Evolutionary conservation across 2,113 vertebrate species (phyloP), one percentile per base, ranked within the genome.

Genomic region (Argyrosomus japonicus): DNA sequence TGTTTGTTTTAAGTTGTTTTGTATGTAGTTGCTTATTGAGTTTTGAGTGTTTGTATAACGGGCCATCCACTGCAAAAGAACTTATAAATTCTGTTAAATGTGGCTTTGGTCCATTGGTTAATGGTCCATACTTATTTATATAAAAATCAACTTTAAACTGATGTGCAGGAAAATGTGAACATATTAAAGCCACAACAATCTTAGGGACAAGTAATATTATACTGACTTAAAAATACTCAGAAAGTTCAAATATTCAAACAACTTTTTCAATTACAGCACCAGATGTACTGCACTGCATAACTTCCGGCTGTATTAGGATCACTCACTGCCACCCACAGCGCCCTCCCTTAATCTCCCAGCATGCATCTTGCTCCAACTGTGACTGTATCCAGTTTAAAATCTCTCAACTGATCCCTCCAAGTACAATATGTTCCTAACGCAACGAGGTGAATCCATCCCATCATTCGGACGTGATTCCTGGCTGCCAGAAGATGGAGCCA

Each of bases 401-500:
- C 77, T 68, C 83, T 80, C 85, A 75, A 82, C 79, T 77, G 79
- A 88, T 89, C 86, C 67, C 75, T 77, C 51, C 53, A 80, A 84
- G 84, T 80, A 87, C 86, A 89, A 76, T 74, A 57, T 92, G 90
- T 90, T 83, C 79, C 79, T 45, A 61, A 80, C 1, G 53, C 27
- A 58, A 57, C 19, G 74, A 73, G 61, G 53, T 50, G 76, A 53
- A 62, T 63, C 77, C 67, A n/a, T 13, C 9, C 48, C n/a, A 32
- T 58, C 36, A 27, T 5, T 62, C 1, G 23, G 27, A 62, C 23
- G 3, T 29, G 17, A 56, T 1, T 3, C 27, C 4, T 15, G 67
- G 1, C 32, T 36, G 75, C 85, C 93, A 90, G 65, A 61, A 90
- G 93, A 75, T 86, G 91, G 89, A 73, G 86, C 83, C 78, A 68